Percentiles rank a stretch among this genome's conserved stretches.
Evolutionary conservation across 2,888 invertebrate genomes (phyloP).

Genomic region (Lepidochrysops patricia): DNA sequence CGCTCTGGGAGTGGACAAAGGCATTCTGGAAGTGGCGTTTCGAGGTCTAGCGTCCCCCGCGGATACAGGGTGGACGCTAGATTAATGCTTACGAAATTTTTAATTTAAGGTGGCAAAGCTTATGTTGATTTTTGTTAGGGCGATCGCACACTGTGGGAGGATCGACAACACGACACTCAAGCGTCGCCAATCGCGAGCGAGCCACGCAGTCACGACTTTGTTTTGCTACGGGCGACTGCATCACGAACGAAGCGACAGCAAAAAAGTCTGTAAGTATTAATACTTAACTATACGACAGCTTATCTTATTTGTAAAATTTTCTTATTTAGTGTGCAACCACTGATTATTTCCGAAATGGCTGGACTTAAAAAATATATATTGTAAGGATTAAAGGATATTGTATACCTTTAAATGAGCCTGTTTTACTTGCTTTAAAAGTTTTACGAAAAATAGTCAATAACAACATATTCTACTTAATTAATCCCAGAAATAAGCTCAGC

Average conservation of each 20-base stretch:
- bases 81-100: slow-evolving; percentile 13
- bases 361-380: no score
- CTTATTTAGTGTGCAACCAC: no score
- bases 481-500: not conserved
- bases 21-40: slow-evolving; percentile 62
- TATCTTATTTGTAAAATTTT: no score
- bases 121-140: not conserved
- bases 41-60: slow-evolving; percentile 38
- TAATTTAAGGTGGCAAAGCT: not conserved
- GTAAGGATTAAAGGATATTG: no score
- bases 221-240: slow-evolving; percentile 4
- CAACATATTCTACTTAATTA: not conserved
- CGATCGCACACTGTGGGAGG: not conserved
- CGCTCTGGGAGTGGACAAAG: slow-evolving; percentile 67
- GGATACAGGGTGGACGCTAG: slow-evolving; percentile 41
- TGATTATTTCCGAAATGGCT: no score
- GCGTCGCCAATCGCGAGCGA: not conserved
- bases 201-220: not conserved
- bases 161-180: not conserved
- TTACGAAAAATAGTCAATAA: no score
- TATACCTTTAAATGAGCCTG: no score
- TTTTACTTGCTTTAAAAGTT: no score
- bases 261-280: not conserved
- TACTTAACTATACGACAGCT: no score
- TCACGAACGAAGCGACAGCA: not conserved